Conservation (phyloP, 2,113 vertebrate species). For the Lepisosteus osseus region DNA sequence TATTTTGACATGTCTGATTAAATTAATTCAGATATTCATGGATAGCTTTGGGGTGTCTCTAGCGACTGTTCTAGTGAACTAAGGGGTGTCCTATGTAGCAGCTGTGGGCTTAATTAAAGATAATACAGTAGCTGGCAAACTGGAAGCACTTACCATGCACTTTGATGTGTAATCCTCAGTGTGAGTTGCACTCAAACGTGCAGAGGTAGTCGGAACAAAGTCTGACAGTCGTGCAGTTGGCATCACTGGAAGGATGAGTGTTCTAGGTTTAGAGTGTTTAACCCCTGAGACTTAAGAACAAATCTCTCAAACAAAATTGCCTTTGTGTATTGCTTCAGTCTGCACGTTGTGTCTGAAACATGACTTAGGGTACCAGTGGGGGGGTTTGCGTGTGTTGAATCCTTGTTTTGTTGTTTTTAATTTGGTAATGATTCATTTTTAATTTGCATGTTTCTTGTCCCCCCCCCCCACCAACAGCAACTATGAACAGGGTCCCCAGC, state of each 20-base stretch:
- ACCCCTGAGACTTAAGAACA: too few species aligned
- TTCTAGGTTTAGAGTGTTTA: conserved; percentile 4
- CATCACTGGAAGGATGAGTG: conserved; percentile 43
- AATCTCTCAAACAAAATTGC: too few species aligned
- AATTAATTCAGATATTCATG: conserved; percentile 34
- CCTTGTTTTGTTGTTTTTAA: conserved; percentile 6
- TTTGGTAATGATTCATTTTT: conserved; percentile 25
- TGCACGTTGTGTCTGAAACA: too few species aligned
- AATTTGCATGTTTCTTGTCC: conserved; percentile 28
- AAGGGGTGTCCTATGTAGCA: conserved; percentile 39
- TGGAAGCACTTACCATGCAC: conserved; percentile 57
- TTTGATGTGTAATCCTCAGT: conserved; percentile 60
- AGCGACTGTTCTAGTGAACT: conserved; percentile 47
- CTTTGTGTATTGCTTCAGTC: too few species aligned
- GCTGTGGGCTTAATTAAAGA: conserved; percentile 59
- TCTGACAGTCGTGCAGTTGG: neutral
- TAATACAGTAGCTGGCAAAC: conserved; percentile 58
- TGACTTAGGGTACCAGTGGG: conserved; percentile 42
- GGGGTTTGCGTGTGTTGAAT: conserved; percentile 46
- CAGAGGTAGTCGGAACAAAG: conserved; percentile 46
- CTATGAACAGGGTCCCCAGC: conserved; percentile 57
- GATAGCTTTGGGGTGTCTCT: neutral
- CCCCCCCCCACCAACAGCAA: conserved; percentile 44
- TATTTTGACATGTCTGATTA: conserved; percentile 44
- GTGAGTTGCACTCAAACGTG: conserved; percentile 55